Conservation (phyloP, 2,797 vertebrate genomes). For the Lacerta agilis region DNA sequence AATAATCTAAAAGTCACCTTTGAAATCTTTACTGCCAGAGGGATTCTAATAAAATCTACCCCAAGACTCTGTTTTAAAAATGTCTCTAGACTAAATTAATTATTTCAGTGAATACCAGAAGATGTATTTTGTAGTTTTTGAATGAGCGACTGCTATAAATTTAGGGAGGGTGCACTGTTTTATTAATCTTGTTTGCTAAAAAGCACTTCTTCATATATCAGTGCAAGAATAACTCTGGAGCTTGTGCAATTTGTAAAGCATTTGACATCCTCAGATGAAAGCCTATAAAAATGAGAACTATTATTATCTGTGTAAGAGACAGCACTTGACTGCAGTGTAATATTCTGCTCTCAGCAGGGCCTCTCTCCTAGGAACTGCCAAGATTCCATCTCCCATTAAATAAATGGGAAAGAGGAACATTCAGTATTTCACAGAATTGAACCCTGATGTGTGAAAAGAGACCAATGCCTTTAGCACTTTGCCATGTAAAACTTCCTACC, state of each 20-base stretch:
- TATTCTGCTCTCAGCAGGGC: conserved; percentile 47
- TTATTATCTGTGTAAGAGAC: conserved; percentile 58
- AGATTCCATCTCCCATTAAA: conserved; percentile 53
- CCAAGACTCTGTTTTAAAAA: conserved; percentile 2
- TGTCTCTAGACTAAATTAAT: background rate
- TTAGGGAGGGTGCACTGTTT: conserved; percentile 24
- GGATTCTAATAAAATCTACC: conserved; percentile 24
- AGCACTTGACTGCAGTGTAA: conserved; percentile 44
- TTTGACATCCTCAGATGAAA: conserved; percentile 62
- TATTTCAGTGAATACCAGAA: background rate
- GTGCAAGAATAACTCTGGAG: conserved; percentile 36
- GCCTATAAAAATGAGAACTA: conserved; percentile 53
- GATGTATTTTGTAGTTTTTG: background rate
- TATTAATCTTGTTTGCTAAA: conserved; percentile 45
- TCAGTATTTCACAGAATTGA: conserved; percentile 41
- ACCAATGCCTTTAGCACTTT: background rate
- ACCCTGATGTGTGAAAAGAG: background rate
- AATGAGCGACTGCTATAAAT: conserved; percentile 1
- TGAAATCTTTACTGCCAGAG: conserved; percentile 19
- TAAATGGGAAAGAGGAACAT: conserved; percentile 42
- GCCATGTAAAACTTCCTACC: background rate
- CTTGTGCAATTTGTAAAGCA: conserved; percentile 48
- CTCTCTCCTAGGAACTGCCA: conserved; percentile 45
- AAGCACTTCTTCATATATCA: conserved; percentile 48
- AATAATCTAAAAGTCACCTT: conserved; percentile 39